Conservation (phyloP, 2,797 vertebrate species). For the Uromys caudimaculatus region DNA sequence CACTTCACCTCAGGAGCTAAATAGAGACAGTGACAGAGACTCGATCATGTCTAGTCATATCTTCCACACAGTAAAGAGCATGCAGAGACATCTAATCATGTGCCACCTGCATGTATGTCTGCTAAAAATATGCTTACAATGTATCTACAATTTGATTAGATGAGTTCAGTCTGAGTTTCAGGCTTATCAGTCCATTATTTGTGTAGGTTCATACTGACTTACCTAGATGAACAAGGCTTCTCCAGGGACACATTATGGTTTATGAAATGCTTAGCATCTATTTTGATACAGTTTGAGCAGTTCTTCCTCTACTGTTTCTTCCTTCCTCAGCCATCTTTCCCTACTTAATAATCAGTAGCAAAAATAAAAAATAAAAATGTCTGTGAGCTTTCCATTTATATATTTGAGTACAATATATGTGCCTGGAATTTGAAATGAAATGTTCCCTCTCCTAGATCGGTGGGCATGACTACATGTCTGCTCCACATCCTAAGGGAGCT, state of each 20-base stretch:
- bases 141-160: background rate
- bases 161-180: background rate
- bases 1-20: background rate
- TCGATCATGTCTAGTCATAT: background rate
- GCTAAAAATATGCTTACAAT: background rate
- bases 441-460: background rate
- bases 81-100: background rate
- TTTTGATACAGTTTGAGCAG: slow-evolving; percentile 3
- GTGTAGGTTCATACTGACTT: background rate
- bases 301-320: background rate
- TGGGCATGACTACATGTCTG: background rate
- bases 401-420: background rate
- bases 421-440: background rate
- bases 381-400: background rate
- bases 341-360: background rate
- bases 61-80: background rate
- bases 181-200: background rate
- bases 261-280: background rate
- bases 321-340: background rate
- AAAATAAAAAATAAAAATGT: background rate
- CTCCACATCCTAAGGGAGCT: fast-evolving
- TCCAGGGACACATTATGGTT: background rate
- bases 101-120: background rate
- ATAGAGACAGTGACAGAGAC: background rate
- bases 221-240: background rate